Conservation (phyloP, 2,113 vertebrate species). For the Cebidichthys violaceus region DNA sequence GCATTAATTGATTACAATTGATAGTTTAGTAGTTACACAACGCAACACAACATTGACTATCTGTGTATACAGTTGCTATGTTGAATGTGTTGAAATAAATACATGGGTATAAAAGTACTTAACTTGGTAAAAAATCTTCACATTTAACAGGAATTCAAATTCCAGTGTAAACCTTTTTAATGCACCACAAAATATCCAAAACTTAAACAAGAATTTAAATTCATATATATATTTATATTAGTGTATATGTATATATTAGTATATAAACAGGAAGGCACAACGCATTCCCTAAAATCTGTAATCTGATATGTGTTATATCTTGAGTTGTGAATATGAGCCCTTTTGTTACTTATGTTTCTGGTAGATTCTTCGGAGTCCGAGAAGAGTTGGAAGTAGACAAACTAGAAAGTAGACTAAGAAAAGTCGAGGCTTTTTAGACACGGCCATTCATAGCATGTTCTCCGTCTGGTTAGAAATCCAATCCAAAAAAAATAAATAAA, state of each 20-base stretch:
- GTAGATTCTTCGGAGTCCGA: not conserved
- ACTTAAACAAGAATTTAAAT: too few relatives aligned
- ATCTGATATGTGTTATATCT: conserved; percentile 68
- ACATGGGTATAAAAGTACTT: too few relatives aligned
- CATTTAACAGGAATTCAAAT: too few relatives aligned
- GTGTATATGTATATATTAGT: too few relatives aligned
- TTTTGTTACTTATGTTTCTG: conserved; percentile 11
- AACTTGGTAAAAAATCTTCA: too few relatives aligned
- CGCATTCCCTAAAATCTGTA: conserved; percentile 63
- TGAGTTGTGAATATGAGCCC: conserved; percentile 26
- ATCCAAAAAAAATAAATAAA: not conserved
- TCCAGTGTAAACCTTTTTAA: too few relatives aligned
- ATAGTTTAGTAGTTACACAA: too few relatives aligned
- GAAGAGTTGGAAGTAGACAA: not conserved
- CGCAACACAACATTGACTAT: not conserved
- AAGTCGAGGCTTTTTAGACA: not conserved
- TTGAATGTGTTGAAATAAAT: too few relatives aligned
- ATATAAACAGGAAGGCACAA: conserved; percentile 27
- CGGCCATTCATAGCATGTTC: not conserved
- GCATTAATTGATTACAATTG: not conserved
- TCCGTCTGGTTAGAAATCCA: conserved; percentile 12
- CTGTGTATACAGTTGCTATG: too few relatives aligned
- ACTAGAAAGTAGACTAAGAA: not conserved
- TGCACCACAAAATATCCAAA: too few relatives aligned
- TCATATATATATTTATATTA: too few relatives aligned